Evolutionary conservation across 2,888 invertebrate species (phyloP).

Genomic region (Amphipoea oculea): DNA sequence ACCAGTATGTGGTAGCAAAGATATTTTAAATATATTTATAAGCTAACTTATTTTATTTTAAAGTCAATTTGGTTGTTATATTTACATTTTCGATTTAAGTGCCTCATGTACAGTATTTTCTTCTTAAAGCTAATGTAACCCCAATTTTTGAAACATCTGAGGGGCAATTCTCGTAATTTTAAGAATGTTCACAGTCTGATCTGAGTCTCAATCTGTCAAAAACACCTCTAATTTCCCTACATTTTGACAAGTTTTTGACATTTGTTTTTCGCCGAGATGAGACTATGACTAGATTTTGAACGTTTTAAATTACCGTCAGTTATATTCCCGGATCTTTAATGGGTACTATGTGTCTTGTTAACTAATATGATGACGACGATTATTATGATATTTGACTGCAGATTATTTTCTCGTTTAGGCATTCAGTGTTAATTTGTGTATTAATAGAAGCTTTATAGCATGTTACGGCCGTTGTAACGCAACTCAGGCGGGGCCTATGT

Average conservation of each 20-base stretch:
- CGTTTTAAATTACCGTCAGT: too few species aligned
- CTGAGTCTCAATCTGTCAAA: too few species aligned
- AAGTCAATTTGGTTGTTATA: conserved; percentile 12
- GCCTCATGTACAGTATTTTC: conserved; percentile 1
- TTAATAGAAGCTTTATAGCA: background rate
- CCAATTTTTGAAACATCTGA: background rate
- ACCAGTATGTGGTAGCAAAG: background rate
- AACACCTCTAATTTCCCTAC: too few species aligned
- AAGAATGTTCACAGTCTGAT: too few species aligned
- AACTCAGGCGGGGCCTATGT: too few species aligned
- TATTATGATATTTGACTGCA: background rate
- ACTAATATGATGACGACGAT: background rate
- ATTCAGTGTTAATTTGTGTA: background rate
- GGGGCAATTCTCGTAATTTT: too few species aligned
- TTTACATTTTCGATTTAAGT: background rate
- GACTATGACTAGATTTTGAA: too few species aligned
- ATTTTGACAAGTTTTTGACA: too few species aligned
- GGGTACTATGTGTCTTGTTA: background rate
- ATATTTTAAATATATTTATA: conserved; percentile 8
- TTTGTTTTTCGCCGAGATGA: too few species aligned
- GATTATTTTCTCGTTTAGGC: background rate
- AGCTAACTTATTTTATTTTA: conserved; percentile 6
- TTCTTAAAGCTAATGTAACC: background rate
- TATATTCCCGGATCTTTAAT: background rate
- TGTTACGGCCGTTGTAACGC: background rate